Conservation (phyloP, 2,888 invertebrate species). For the Spialia ferax region DNA sequence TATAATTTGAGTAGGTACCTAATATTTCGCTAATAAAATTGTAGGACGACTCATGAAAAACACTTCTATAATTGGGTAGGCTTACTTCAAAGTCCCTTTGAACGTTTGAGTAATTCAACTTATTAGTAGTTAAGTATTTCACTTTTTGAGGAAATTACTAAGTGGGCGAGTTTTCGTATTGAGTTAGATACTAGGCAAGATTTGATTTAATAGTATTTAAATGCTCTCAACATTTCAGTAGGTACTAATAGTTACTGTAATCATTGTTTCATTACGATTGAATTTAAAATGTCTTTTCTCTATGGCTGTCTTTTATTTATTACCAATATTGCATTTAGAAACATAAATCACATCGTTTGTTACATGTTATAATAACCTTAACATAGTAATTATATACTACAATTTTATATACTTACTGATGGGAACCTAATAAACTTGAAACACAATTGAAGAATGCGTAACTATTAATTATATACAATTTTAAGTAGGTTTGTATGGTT, state of each 20-base stretch:
- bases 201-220: background rate
- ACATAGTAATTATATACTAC: no score
- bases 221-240: background rate
- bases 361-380: no score
- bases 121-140: conserved; percentile 13
- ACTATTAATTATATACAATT: no score
- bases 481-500: no score
- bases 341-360: no score
- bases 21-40: background rate
- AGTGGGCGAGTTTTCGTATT: background rate
- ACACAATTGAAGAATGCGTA: background rate
- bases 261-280: no score
- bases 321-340: no score
- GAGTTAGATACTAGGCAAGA: background rate
- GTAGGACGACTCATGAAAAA: conserved; percentile 1
- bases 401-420: background rate
- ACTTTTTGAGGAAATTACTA: background rate
- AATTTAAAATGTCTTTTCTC: no score
- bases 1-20: background rate
- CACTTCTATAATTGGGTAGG: background rate
- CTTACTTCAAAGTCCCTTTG: conserved; percentile 16
- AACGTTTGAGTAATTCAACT: conserved; percentile 4
- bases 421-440: background rate
- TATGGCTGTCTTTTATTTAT: no score
- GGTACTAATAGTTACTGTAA: no score